Evolutionary conservation across 2,888 invertebrate genomes (phyloP).

Genomic region (Ceramica pisi): DNA sequence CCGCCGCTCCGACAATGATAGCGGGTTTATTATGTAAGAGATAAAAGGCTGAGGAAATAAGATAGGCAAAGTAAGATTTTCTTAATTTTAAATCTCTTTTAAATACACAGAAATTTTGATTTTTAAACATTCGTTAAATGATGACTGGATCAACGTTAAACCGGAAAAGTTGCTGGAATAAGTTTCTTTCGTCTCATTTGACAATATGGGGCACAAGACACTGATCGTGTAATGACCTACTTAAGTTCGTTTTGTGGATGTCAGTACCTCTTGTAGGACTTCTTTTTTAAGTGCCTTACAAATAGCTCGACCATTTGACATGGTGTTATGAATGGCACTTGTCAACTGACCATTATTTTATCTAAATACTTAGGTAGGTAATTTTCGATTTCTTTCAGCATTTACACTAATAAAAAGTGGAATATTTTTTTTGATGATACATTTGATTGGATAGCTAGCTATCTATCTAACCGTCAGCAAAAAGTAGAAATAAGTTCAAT

Average conservation of each 20-base stretch:
- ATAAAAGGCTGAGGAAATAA: conserved; percentile 31
- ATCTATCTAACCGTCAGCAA: too few species aligned
- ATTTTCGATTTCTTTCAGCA: background rate
- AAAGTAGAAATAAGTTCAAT: too few species aligned
- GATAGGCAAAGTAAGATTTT: conserved; percentile 33
- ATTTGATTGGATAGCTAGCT: too few species aligned
- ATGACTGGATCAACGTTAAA: background rate
- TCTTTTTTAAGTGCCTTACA: background rate
- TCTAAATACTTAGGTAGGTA: background rate
- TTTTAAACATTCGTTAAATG: conserved; percentile 5
- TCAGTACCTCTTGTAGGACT: conserved; percentile 7
- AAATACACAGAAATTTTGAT: background rate
- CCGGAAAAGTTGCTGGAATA: background rate
- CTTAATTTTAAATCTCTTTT: conserved; percentile 19
- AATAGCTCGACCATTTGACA: conserved; percentile 2
- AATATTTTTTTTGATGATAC: too few species aligned
- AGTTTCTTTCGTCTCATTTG: conserved; percentile 13
- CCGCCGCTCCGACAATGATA: conserved; percentile 25
- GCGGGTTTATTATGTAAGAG: conserved; percentile 29
- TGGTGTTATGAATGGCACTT: background rate
- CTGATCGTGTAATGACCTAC: conserved; percentile 9
- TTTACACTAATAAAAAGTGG: too few species aligned
- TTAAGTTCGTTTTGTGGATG: conserved; percentile 7
- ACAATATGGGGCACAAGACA: conserved; percentile 9
- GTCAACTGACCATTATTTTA: background rate